phyloP scores from a whole-genome alignment of 2,888 invertebrate species.

The Lydus trimaculatus region DNA sequence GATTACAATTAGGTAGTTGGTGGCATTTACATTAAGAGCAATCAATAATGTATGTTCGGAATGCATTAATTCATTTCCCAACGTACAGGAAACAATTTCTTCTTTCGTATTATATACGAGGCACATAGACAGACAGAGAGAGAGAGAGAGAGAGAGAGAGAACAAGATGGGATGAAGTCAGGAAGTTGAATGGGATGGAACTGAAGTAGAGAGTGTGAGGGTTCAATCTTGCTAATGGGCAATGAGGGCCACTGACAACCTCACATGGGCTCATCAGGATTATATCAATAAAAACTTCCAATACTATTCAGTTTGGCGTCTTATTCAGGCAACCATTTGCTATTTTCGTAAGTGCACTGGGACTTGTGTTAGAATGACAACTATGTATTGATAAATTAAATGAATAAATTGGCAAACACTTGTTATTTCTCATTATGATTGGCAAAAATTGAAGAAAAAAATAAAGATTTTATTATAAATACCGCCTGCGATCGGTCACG shows the following conservation, averaged over 20 bases:
- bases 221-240: conserved; percentile 61
- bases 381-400: neutral
- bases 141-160: conserved; percentile 55
- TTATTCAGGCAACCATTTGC: conserved; percentile 23
- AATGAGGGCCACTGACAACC: conserved; percentile 59
- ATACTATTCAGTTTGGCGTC: conserved; percentile 36
- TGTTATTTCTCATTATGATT: neutral
- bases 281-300: conserved; percentile 54
- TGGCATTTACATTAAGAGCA: conserved; percentile 65
- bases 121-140: conserved; percentile 47
- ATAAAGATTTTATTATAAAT: neutral
- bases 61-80: conserved; percentile 61
- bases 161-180: conserved; percentile 52
- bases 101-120: conserved; percentile 48
- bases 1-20: conserved; percentile 53
- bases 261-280: conserved; percentile 58
- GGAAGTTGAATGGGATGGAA: conserved; percentile 28
- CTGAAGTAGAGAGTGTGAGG: conserved; percentile 42
- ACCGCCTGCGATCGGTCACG: neutral
- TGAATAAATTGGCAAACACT: neutral
- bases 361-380: neutral
- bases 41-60: conserved; percentile 61
- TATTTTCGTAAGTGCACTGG: conserved; percentile 24
- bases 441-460: neutral
- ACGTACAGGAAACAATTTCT: conserved; percentile 59